Evolutionary conservation across 2,888 invertebrate species (phyloP), one percentile per base, ranked within the genome.

Genomic region (Oxytorus armatus): DNA sequence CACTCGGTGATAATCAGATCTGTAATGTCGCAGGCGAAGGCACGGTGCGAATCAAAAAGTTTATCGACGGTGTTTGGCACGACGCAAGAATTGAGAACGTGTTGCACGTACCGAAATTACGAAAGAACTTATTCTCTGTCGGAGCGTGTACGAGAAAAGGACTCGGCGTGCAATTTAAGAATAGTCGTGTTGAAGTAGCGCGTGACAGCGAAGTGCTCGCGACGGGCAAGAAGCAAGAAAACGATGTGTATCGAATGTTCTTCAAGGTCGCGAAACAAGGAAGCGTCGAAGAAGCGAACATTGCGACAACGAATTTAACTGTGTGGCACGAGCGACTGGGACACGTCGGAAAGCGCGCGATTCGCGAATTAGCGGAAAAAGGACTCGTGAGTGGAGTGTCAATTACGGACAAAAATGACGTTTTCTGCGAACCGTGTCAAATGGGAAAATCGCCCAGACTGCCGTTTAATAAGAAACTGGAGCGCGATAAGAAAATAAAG

Each of bases 101-200:
- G 7, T 73, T 84, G 61, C 79, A 76, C 68, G 82, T 84, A 23
- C 83, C 83, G 18, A 66, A 79, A 47, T 25, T 82, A 8, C 79
- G 49, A 21, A 80, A 82, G 57, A 85, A 84, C 66, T 68, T 85
- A 53, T 85, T 84, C 55, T 85, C 84, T 3, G 74, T 84, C 16
- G 75, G 72, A 16, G 77, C 61, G 7, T 81, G 77, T 57, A 77
- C 80, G 23, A 18, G n/a, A 18, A 72, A 69, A 23, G 80, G 75
- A 1, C 74, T 65, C 47, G 33, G 33, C 14, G 65, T 65, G 23
- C 57, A 2, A 14, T 77, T 77, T 23, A 1, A 29, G 18, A 23
- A 63, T 14, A 29, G 36, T 8, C 16, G 36, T 10, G 77, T 70
- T 1, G 33, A 25, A 16, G 7, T 77, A 10, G 25, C 21, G 18